phyloP scores from a whole-genome alignment of 2,797 vertebrate species.

The Anas flavirostris region DNA sequence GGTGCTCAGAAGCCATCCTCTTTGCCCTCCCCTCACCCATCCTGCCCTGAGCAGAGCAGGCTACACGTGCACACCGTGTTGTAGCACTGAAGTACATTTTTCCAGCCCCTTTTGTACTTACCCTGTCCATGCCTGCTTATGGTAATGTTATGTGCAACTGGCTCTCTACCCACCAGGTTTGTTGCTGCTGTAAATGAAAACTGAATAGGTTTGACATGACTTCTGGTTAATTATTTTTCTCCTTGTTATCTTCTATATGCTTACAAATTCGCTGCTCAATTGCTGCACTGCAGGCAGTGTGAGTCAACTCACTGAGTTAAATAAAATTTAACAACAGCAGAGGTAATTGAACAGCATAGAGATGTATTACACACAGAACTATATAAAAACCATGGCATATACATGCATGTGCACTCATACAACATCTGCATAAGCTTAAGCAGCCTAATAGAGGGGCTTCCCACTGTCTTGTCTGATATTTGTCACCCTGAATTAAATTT shows the following conservation, averaged over 20 bases:
- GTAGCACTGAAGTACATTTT: background rate
- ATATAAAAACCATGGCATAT: background rate
- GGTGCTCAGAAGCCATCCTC: background rate
- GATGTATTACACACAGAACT: background rate
- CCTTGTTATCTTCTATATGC: background rate
- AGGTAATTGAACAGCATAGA: background rate
- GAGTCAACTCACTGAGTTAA: background rate
- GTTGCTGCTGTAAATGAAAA: background rate
- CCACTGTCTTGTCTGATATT: background rate
- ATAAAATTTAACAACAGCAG: background rate
- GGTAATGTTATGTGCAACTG: background rate
- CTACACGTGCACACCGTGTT: background rate
- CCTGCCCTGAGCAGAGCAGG: background rate
- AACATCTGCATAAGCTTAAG: background rate
- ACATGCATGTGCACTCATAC: background rate
- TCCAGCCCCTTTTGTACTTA: background rate
- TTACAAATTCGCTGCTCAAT: background rate
- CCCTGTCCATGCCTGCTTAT: background rate
- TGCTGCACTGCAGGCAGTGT: background rate
- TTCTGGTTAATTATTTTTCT: slow-evolving; percentile 2
- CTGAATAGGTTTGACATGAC: background rate
- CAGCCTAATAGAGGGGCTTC: background rate
- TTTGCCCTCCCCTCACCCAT: background rate
- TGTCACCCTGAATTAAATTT: background rate
- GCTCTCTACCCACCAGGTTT: background rate